Conservation (phyloP, 2,113 vertebrate species). For the Myotis yumanensis region DNA sequence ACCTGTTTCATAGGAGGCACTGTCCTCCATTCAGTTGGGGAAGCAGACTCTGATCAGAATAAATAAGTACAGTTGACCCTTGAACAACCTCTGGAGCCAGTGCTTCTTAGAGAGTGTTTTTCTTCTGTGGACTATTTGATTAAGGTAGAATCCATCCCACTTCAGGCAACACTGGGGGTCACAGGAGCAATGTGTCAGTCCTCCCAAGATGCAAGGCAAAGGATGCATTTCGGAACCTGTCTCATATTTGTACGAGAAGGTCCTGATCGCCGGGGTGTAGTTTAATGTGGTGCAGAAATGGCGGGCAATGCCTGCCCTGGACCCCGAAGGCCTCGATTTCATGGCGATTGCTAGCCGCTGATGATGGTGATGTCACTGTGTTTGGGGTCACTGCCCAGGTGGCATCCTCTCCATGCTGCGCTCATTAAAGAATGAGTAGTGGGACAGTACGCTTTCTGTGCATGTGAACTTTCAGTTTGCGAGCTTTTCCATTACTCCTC, state of each 20-base stretch:
- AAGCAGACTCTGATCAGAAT: background rate
- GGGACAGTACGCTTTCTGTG: background rate
- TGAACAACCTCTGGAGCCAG: background rate
- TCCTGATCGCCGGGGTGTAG: background rate
- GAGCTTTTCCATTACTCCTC: background rate
- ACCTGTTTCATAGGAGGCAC: background rate
- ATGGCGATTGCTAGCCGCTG: background rate
- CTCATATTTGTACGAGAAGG: background rate
- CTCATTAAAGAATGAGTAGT: background rate
- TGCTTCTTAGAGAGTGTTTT: background rate
- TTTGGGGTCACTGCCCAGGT: background rate
- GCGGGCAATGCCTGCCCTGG: background rate
- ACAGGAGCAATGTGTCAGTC: background rate
- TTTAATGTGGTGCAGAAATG: background rate
- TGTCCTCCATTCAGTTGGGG: background rate
- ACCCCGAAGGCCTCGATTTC: background rate
- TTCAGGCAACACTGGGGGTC: background rate
- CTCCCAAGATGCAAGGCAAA: background rate
- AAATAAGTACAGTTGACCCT: background rate
- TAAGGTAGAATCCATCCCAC: background rate
- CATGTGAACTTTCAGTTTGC: background rate
- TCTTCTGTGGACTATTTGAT: background rate
- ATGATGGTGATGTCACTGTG: accelerated
- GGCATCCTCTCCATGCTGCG: background rate
- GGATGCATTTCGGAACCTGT: background rate